Conservation (phyloP, 2,888 invertebrate species). For the Eucriotettix oculatus region DNA sequence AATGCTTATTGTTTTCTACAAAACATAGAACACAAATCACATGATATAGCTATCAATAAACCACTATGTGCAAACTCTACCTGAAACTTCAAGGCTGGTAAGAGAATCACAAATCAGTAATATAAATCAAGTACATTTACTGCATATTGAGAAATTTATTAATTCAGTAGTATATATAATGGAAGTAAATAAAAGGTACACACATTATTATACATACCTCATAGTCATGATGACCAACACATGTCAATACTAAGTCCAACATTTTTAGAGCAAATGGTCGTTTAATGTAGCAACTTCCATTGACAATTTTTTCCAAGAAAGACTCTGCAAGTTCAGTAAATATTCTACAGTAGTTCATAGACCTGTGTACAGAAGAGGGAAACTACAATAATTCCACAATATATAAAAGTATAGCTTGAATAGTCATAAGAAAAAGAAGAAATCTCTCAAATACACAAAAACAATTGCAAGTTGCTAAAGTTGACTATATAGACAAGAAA, state of each 20-base stretch:
- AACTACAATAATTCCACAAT: no score
- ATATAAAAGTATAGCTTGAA: no score
- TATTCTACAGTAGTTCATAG: conserved; percentile 82
- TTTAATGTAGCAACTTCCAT: conserved; percentile 38
- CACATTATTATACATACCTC: conserved; percentile 45
- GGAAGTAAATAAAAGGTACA: not conserved
- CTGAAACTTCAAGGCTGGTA: not conserved
- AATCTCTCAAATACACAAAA: no score
- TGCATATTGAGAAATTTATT: not conserved
- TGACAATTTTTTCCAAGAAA: conserved; percentile 68
- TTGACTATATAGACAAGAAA: no score
- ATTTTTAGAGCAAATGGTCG: conserved; percentile 66
- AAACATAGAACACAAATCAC: no score
- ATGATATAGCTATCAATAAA: no score
- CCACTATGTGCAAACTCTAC: no score
- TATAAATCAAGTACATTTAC: not conserved
- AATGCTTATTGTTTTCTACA: no score
- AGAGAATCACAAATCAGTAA: no score
- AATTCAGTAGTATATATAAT: not conserved
- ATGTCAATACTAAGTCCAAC: conserved; percentile 74
- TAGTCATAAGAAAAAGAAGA: no score
- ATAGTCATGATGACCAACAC: conserved; percentile 94
- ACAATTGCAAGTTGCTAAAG: no score
- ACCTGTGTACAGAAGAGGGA: conserved; percentile 26
- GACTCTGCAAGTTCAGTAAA: conserved; percentile 91